Conservation (phyloP, 2,888 invertebrate genomes). For the Drosophila diplacantha region DNA sequence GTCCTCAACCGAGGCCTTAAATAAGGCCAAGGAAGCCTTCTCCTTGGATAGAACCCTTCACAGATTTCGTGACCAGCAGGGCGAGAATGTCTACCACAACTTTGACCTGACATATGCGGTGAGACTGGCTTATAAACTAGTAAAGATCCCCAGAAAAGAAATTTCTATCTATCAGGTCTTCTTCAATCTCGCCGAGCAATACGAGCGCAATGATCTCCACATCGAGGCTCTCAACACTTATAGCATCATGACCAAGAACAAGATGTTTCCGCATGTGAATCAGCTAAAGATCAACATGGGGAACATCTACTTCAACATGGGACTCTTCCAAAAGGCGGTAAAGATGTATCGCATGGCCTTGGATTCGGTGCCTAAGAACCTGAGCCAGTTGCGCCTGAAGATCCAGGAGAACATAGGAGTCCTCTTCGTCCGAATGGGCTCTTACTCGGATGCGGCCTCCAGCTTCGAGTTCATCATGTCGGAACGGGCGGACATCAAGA, state of each 20-base stretch:
- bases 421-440: constrained; percentile 95
- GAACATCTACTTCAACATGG: constrained; percentile 97
- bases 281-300: constrained; percentile 98
- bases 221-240: constrained; percentile 97
- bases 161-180: constrained; percentile 83
- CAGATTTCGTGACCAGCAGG: constrained; percentile 93
- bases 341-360: constrained; percentile 99
- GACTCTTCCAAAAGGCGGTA: constrained; percentile 94
- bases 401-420: constrained; percentile 97
- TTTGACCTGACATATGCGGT: constrained; percentile 97
- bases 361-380: constrained; percentile 95
- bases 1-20: constrained; percentile 80
- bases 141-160: too few relatives aligned
- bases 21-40: constrained; percentile 97
- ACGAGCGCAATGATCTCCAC: constrained; percentile 95
- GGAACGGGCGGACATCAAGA: constrained; percentile 93
- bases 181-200: constrained; percentile 97
- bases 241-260: constrained; percentile 94
- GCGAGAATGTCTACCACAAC: constrained; percentile 93
- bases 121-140: constrained; percentile 49
- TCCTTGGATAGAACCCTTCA: constrained; percentile 93
- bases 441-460: constrained; percentile 96
- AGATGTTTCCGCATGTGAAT: constrained; percentile 95
- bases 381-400: constrained; percentile 94
- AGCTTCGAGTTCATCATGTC: constrained; percentile 99